phyloP scores from a whole-genome alignment of 2,888 invertebrate species.

The Bembecia ichneumoniformis region DNA sequence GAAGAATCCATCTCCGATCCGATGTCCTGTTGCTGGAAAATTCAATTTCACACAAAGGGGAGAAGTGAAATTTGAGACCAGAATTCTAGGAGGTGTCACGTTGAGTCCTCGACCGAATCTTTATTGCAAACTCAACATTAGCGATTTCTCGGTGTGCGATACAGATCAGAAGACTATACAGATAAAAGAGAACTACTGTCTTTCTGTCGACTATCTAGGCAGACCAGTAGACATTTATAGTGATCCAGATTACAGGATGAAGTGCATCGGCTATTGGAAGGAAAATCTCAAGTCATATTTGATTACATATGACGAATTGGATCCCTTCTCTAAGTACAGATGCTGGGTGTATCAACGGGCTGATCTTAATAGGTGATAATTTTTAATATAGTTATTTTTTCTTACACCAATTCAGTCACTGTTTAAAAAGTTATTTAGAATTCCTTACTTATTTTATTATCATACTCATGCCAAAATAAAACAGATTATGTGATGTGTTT shows the following conservation, averaged over 20 bases:
- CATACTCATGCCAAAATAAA: no score
- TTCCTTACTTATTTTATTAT: no score
- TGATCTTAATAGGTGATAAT: constrained; percentile 90
- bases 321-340: constrained; percentile 94
- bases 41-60: constrained; percentile 94
- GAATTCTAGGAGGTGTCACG: constrained; percentile 96
- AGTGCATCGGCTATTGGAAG: constrained; percentile 98
- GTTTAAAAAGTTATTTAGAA: no score
- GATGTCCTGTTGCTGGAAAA: constrained; percentile 97
- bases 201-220: constrained; percentile 96
- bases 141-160: constrained; percentile 96
- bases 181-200: constrained; percentile 95
- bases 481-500: no score
- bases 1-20: constrained; percentile 91
- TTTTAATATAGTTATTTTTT: constrained; percentile 52
- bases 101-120: constrained; percentile 93
- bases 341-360: constrained; percentile 99
- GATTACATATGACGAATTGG: constrained; percentile 95
- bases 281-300: constrained; percentile 97
- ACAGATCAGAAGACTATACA: constrained; percentile 94
- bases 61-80: constrained; percentile 91
- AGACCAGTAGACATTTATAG: constrained; percentile 96
- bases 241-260: constrained; percentile 96
- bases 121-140: constrained; percentile 93
- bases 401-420: no score